These are phyloP conservation scores for Nylanderia fulva DNA, from an alignment of 1,140 invertebrate species.

Conservation along the genomic window DNA sequence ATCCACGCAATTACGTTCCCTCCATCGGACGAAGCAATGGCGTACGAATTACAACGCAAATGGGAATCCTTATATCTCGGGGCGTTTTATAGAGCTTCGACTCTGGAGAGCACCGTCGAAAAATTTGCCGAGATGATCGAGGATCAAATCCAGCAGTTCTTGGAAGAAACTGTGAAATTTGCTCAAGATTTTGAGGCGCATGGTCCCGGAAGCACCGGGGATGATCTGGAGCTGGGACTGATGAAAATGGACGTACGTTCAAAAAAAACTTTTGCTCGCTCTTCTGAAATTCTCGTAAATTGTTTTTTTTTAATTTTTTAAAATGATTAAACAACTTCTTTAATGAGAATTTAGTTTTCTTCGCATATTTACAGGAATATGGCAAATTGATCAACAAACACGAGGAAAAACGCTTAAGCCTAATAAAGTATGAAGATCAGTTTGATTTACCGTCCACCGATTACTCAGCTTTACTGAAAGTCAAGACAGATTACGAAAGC, in stretches of 20 bases:
- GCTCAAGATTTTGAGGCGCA: slow-evolving; percentile 90
- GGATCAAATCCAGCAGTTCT: slow-evolving; percentile 91
- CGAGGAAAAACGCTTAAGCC: slow-evolving; percentile 89
- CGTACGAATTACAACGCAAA: slow-evolving; percentile 88
- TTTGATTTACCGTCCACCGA: slow-evolving; percentile 94
- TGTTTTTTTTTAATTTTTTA: neutral
- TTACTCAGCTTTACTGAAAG: slow-evolving; percentile 91
- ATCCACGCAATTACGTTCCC: slow-evolving; percentile 81
- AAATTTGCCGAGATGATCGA: slow-evolving; percentile 93
- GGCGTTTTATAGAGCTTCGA: slow-evolving; percentile 89
- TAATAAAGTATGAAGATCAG: slow-evolving; percentile 93
- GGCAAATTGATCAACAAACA: slow-evolving; percentile 88
- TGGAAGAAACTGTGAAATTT: slow-evolving; percentile 89
- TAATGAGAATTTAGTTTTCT: neutral
- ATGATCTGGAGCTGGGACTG: slow-evolving; percentile 91
- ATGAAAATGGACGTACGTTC: slow-evolving; percentile 88
- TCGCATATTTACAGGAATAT: slow-evolving; percentile 87
- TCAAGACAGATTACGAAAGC: slow-evolving; percentile 90
- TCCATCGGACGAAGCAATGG: slow-evolving; percentile 86
- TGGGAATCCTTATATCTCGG: slow-evolving; percentile 90
- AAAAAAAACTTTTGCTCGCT: neutral
- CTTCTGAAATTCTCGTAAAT: neutral
- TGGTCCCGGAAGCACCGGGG: slow-evolving; percentile 92
- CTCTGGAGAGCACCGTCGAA: slow-evolving; percentile 90
- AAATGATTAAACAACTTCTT: neutral